Conservation (phyloP, 1,140 invertebrate species). For the Brachionus rotundiformis region DNA sequence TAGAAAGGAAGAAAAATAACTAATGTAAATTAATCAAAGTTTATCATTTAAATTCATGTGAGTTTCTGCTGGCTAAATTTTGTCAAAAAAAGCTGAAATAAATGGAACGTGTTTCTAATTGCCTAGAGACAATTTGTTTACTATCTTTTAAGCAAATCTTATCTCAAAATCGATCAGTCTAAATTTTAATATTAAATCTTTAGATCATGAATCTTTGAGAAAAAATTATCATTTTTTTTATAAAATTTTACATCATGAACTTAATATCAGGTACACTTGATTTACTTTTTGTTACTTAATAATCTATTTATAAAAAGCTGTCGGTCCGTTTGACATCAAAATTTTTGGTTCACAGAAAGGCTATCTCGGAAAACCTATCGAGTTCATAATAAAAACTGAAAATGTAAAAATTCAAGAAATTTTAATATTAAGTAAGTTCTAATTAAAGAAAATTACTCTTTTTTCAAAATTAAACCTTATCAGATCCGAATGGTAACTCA, state of each 20-base stretch:
- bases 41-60: neutral
- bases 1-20: neutral
- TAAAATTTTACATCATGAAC: neutral
- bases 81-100: neutral
- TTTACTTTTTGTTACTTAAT: neutral
- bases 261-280: neutral
- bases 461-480: neutral
- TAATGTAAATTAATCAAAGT: neutral
- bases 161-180: neutral
- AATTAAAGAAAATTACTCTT: neutral
- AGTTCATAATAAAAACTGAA: neutral
- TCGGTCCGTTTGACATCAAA: constrained; percentile 16
- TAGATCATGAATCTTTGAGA: neutral
- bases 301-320: neutral
- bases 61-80: neutral
- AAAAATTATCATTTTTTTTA: neutral
- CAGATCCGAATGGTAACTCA: neutral
- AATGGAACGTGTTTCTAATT: neutral
- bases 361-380: neutral
- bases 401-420: constrained; percentile 9
- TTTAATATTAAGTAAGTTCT: constrained; percentile 25
- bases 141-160: neutral
- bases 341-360: constrained; percentile 26
- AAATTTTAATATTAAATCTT: neutral
- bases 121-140: neutral